Evolutionary conservation across 2,797 vertebrate genomes (phyloP), one percentile per base, ranked within the genome.

Genomic region (Tokudaia tokunoshimensis): DNA sequence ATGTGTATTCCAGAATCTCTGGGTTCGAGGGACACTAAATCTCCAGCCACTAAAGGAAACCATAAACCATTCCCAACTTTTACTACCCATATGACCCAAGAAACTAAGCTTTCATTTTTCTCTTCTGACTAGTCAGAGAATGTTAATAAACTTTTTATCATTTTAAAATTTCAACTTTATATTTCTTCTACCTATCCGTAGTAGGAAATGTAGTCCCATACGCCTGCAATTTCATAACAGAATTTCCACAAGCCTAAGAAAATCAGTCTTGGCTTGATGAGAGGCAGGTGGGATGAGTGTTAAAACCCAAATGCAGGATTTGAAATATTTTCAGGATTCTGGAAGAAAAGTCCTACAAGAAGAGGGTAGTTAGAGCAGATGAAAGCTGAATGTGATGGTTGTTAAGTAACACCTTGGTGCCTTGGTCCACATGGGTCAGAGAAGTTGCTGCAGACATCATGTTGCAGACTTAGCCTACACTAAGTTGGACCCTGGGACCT

Each of bases 321-420:
- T 89, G 50, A 95, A 97, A 93, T 95, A 91, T 89, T 89, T 96
- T 34, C 29, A 75, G 75, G 29, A 92, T 94, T 92, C 86, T 84
- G 29, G 41, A 34, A 92, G 57, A 82, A 95, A 93, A 92, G 70
- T 37, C 8, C 17, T 55, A 55, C 13, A 55, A 55, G 31, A 92
- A 9, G 59, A 63, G 6, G 52, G 63, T 37, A 44, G 31, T 22
- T 87, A 37, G 55, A 37, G 50, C 63, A 84, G 83, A 76, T 75
- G 61, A 75, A 94, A 79, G 63, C 47, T 61, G n/a, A 87, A 29
- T 85, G 24, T 72, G 70, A 63, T 31, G 6, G 86, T 22, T 92
- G 75, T 17, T 55, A 19, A 34, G 31, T 55, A 55, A 20, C 50
- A n/a, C 52, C 50, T 75, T 59, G 76, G 50, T 59, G 24, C 61